Percentiles rank a stretch among this genome's conserved stretches.
Evolutionary conservation across 1,140 invertebrate genomes (phyloP).

Genomic region (Drosophila rufa): DNA sequence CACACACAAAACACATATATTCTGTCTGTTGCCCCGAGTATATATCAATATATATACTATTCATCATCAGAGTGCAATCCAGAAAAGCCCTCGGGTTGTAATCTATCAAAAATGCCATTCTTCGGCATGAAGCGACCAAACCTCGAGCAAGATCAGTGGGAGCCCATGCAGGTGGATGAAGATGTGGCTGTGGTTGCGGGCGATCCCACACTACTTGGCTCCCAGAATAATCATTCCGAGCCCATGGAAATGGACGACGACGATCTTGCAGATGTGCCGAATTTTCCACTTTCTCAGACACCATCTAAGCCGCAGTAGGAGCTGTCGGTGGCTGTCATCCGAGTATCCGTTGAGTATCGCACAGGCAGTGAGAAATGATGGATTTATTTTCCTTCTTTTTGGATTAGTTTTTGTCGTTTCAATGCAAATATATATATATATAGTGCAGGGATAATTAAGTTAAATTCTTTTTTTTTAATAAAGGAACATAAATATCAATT

Average conservation of each 20-base stretch:
- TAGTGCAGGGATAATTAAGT: too few relatives aligned
- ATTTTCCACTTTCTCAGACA: neutral
- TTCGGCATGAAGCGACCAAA: neutral
- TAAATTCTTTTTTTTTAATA: too few relatives aligned
- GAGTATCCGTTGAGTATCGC: neutral
- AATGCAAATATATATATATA: too few relatives aligned
- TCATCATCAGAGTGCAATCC: neutral
- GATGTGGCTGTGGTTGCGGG: conserved; percentile 5
- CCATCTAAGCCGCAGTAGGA: neutral
- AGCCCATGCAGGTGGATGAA: conserved; percentile 1
- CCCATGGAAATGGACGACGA: neutral
- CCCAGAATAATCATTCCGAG: neutral
- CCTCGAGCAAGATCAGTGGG: conserved; percentile 1
- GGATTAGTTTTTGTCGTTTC: neutral
- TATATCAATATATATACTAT: neutral
- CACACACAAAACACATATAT: neutral
- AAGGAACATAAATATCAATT: too few relatives aligned
- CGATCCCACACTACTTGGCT: neutral
- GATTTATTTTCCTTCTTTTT: neutral
- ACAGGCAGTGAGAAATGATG: neutral
- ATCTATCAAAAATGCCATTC: neutral
- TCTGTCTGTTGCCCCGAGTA: neutral
- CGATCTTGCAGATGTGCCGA: neutral
- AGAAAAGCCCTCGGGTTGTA: neutral
- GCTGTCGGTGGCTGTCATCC: conserved; percentile 3